phyloP scores from a whole-genome alignment of 2,888 invertebrate species.

The Chironomus riparius region DNA sequence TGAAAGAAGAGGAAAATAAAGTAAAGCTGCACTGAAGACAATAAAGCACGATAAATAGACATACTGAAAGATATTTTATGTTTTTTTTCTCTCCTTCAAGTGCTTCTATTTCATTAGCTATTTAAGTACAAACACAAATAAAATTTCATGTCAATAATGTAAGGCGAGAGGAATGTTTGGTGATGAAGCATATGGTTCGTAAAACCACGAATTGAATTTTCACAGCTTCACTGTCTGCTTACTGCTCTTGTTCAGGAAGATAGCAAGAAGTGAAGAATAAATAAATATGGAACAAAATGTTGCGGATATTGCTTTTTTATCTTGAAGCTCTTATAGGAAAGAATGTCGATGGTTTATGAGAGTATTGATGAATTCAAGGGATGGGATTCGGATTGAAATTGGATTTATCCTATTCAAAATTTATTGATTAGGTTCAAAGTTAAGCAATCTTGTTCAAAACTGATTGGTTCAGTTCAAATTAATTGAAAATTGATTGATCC shows the following conservation, averaged over 20 bases:
- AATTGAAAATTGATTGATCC: no score
- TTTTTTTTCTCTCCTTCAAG: background rate
- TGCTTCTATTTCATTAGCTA: background rate
- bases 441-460: no score
- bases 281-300: background rate
- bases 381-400: no score
- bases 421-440: no score
- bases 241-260: background rate
- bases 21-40: background rate
- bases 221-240: background rate
- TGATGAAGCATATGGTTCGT: background rate
- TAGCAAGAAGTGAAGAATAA: background rate
- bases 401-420: no score
- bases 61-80: background rate
- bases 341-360: background rate
- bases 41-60: background rate
- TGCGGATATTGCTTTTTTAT: conserved; percentile 5
- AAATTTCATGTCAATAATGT: background rate
- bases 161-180: no score
- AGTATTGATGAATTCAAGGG: background rate
- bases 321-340: background rate
- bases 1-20: no score
- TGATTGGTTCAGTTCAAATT: no score
- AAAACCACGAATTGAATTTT: no score
- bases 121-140: background rate